phyloP scores from a whole-genome alignment of 2,113 vertebrate genomes.

The Gracilinanus agilis region DNA sequence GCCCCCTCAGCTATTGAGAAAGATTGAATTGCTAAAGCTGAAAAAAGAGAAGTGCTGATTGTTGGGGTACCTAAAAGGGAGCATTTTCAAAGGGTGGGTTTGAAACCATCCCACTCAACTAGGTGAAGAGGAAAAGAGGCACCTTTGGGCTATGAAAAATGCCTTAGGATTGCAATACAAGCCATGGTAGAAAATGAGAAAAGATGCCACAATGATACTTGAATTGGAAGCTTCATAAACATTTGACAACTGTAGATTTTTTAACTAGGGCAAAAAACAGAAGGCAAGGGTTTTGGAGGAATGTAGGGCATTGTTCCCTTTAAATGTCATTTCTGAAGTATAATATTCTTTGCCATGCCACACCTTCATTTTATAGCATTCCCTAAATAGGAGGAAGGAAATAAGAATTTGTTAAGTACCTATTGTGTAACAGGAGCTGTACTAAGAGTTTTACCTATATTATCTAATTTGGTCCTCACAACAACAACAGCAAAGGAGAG shows the following conservation, averaged over 20 bases:
- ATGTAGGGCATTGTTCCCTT: neutral
- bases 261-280: slow-evolving; percentile 10
- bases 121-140: slow-evolving; percentile 25
- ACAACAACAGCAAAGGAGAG: neutral
- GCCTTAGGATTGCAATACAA: neutral
- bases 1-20: neutral
- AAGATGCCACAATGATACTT: neutral
- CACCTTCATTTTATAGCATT: neutral
- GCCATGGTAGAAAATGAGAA: neutral
- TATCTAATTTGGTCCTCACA: neutral
- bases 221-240: slow-evolving; percentile 29
- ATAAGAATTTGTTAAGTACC: neutral
- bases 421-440: neutral
- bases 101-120: neutral
- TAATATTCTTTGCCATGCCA: neutral
- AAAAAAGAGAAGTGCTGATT: neutral
- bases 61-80: neutral
- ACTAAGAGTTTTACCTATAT: neutral
- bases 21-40: neutral
- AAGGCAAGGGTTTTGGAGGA: neutral
- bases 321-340: neutral
- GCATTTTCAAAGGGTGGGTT: neutral
- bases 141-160: neutral
- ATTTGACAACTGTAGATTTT: neutral
- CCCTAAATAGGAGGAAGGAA: neutral